These are phyloP conservation scores for Catagonus wagneri DNA, from an alignment of 2,113 vertebrate genomes.

Conservation along the genomic window DNA sequence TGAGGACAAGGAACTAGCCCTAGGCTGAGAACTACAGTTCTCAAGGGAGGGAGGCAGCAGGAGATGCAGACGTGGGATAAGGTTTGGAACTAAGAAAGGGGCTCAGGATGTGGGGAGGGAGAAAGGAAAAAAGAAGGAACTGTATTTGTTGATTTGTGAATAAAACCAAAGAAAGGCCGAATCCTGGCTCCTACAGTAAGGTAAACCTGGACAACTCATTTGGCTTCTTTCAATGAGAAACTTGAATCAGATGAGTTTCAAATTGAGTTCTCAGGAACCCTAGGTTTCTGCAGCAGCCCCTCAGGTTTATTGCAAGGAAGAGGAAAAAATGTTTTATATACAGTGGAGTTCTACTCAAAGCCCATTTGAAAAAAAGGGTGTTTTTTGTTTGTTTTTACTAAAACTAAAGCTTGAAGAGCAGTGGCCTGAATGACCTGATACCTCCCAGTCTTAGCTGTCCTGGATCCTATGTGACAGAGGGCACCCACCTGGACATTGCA, in stretches of 20 bases:
- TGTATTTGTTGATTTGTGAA: constrained; percentile 26
- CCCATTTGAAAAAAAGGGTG: background rate
- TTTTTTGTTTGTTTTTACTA: background rate
- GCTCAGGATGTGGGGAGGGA: background rate
- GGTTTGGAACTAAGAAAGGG: background rate
- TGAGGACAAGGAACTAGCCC: background rate
- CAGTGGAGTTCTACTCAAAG: background rate
- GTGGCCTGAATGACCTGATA: background rate
- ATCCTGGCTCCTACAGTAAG: background rate
- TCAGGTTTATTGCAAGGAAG: background rate
- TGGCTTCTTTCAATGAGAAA: constrained; percentile 31
- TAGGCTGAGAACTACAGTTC: background rate
- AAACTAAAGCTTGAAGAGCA: constrained; percentile 21
- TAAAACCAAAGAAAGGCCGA: background rate
- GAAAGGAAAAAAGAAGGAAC: background rate
- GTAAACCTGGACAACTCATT: background rate
- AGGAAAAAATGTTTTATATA: background rate
- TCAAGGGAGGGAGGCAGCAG: background rate
- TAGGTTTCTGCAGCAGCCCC: background rate
- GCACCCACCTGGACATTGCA: background rate
- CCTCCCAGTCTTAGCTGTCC: background rate
- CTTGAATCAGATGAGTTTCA: background rate
- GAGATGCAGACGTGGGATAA: background rate
- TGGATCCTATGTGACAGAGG: background rate
- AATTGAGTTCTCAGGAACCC: constrained; percentile 35